Evolutionary conservation across 2,797 vertebrate genomes (phyloP).

Genomic region (Aldrovandia affinis): DNA sequence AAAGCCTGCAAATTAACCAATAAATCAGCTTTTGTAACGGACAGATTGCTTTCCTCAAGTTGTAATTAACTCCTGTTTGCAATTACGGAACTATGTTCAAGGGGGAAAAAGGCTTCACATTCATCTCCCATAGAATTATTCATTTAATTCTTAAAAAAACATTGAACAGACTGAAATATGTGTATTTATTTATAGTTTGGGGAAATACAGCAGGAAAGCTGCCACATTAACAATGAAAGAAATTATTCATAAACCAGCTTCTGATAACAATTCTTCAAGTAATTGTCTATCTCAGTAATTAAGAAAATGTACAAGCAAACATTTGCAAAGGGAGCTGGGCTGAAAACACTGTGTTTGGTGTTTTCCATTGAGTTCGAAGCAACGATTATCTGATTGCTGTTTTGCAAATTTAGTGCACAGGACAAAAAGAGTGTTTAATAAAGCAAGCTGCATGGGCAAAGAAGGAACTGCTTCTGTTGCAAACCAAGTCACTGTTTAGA

Average conservation of each 20-base stretch:
- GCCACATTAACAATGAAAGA: neutral
- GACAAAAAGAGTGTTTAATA: neutral
- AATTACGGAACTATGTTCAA: conserved; percentile 6
- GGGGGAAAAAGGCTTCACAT: neutral
- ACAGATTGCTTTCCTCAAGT: conserved; percentile 16
- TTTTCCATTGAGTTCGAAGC: neutral
- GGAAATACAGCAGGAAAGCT: neutral
- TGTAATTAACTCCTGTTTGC: conserved; percentile 19
- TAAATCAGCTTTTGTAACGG: conserved; percentile 20
- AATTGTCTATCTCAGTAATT: neutral
- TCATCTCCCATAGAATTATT: neutral
- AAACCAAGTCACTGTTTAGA: neutral
- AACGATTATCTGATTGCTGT: neutral
- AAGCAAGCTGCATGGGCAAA: neutral
- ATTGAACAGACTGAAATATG: neutral
- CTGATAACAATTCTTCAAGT: neutral
- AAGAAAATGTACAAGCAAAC: neutral
- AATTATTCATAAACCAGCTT: neutral
- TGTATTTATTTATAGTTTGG: neutral
- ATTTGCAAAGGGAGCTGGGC: neutral
- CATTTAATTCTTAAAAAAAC: neutral
- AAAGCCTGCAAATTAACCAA: conserved; percentile 21
- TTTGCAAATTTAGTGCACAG: neutral
- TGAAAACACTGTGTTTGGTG: neutral
- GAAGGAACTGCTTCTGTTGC: neutral